phyloP scores from a whole-genome alignment of 1,140 invertebrate genomes.

The Drosophila lacertosa region DNA sequence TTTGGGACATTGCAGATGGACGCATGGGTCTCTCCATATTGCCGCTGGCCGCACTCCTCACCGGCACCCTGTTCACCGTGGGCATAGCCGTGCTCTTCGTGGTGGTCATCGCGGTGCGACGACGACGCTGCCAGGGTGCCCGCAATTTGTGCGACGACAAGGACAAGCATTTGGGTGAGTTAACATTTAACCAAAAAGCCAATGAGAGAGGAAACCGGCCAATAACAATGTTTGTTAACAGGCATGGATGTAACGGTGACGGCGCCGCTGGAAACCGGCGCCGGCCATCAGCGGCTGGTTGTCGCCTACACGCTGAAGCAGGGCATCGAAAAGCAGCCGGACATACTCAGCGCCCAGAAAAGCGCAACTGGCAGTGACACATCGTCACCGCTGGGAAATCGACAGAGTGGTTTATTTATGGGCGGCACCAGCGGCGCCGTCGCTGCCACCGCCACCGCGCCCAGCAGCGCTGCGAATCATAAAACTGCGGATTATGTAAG shows the following conservation, averaged over 20 bases:
- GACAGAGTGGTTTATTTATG: constrained; percentile 79
- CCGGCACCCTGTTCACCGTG: constrained; percentile 87
- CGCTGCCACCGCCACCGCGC: constrained; percentile 45
- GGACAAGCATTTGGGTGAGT: constrained; percentile 86
- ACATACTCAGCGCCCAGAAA: constrained; percentile 84
- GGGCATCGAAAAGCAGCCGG: constrained; percentile 84
- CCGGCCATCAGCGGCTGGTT: constrained; percentile 86
- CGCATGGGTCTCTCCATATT: constrained; percentile 86
- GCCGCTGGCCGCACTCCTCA: constrained; percentile 86
- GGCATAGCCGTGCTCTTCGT: constrained; percentile 87
- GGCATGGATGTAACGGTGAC: constrained; percentile 84
- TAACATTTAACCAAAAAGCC: too few relatives aligned
- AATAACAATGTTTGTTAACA: constrained; percentile 9
- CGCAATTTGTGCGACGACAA: constrained; percentile 82
- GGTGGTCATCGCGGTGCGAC: constrained; percentile 85
- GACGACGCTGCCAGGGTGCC: constrained; percentile 79
- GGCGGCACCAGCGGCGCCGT: constrained; percentile 36
- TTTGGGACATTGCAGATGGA: constrained; percentile 85
- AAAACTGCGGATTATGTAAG: constrained; percentile 80
- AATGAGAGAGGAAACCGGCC: too few relatives aligned
- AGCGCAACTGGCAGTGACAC: constrained; percentile 80
- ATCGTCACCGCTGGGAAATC: constrained; percentile 82
- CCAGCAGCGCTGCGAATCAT: constrained; percentile 60
- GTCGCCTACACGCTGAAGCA: constrained; percentile 86
- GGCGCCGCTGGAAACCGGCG: constrained; percentile 85